Evolutionary conservation across 2,888 invertebrate species (phyloP).

Genomic region (Scrobipalpa costella): DNA sequence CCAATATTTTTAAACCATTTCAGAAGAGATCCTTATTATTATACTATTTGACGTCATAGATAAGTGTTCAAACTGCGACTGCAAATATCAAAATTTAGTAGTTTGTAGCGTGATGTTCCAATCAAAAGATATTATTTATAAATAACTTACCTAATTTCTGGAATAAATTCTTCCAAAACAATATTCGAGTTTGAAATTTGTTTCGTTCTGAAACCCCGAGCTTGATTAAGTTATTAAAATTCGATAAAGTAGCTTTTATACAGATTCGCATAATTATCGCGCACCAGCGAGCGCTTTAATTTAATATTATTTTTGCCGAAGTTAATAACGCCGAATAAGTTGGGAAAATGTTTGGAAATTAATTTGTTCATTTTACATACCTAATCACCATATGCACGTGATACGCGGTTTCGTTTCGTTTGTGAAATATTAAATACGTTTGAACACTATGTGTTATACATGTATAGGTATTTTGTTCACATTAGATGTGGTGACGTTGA

Average conservation of each 20-base stretch:
- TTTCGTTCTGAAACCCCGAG: constrained; percentile 16
- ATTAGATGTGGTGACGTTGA: too few relatives aligned
- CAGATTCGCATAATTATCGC: constrained; percentile 34
- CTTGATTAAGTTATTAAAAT: constrained; percentile 33
- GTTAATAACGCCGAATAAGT: constrained; percentile 27
- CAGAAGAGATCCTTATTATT: too few relatives aligned
- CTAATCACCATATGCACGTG: background rate
- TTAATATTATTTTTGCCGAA: constrained; percentile 10
- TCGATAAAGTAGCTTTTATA: constrained; percentile 33
- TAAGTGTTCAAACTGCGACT: too few relatives aligned
- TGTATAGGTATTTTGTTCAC: too few relatives aligned
- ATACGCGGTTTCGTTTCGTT: background rate
- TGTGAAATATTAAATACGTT: too few relatives aligned
- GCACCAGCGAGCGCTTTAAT: constrained; percentile 27
- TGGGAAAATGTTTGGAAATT: constrained; percentile 43
- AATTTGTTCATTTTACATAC: constrained; percentile 45
- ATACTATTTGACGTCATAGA: too few relatives aligned
- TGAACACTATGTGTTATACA: too few relatives aligned
- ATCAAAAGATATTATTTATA: constrained; percentile 1
- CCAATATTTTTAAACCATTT: too few relatives aligned
- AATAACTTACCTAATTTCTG: background rate
- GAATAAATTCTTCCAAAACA: constrained; percentile 1
- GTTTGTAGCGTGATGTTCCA: background rate
- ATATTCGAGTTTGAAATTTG: constrained; percentile 6
- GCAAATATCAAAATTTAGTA: too few relatives aligned